Base-by-base conservation (phyloP, 1,140 invertebrate genomes). In the Thereuonema tuberculata region DNA sequence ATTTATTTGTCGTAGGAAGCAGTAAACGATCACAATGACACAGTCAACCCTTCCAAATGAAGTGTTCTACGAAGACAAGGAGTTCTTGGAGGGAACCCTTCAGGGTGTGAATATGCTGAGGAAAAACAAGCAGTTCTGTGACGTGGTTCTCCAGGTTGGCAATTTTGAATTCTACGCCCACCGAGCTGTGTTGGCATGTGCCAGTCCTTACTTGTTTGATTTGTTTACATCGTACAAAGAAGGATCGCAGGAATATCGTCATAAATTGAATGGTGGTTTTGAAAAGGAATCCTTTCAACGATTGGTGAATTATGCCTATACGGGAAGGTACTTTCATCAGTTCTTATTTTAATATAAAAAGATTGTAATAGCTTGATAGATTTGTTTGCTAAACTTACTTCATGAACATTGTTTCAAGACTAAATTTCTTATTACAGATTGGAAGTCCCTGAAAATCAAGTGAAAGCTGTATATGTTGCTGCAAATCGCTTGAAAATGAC, bases 221-320 rank as follows among this genome's bases (percentile, higher is more conserved):
- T 73, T 88, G 65, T 88, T 90, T 70, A 78, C 78, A 17, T 76
- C 76, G 17, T 80, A 84, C 66, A 73, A 75, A 60, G 73, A 76
- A 62, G 64, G 23, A 21, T 28, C 20, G 37, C 59, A 52, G 55
- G 59, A 20, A 62, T 60, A 29, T 52, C 56, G 24, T 20, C 85
- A 82, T 69, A 82, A 84, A 67, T 69, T 88, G 59, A 82, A 80
- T 67, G 81, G 79, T n/a, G 80, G 80, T 28, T 79, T 84, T 64
- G 81, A 85, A 64, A 79, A 79, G 62, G 75, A 75, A 60, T 81
- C 85, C 47, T 75, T 91, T 65, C 80, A 84, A 61, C 80, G 80
- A 60, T 75, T 91, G 5, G 78, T 91, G 26, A 82, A 90, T 69
- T 91, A 86, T 74, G 84, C 84, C 27, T 92, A 92, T 72, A 89